Evolutionary conservation across 1,140 invertebrate species (phyloP).

Genomic region (Platyscapa corneri): DNA sequence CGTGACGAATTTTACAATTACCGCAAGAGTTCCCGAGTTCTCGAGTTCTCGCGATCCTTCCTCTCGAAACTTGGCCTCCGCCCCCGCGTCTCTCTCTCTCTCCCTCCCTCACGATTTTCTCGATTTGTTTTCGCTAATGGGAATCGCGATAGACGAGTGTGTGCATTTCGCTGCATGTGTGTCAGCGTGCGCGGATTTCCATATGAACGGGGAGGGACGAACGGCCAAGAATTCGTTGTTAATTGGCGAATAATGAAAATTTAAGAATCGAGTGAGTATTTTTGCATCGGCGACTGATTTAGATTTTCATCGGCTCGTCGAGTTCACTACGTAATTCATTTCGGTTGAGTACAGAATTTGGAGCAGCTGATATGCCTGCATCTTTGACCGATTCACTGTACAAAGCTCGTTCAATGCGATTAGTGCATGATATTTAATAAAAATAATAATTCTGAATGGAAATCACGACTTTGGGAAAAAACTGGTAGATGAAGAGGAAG

Average conservation of each 20-base stretch:
- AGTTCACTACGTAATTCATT: too few species aligned
- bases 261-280: not conserved
- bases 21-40: not conserved
- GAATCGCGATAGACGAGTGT: slow-evolving; percentile 35
- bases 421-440: too few species aligned
- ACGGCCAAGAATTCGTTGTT: not conserved
- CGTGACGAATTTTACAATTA: slow-evolving; percentile 50
- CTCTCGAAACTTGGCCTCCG: not conserved
- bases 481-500: not conserved
- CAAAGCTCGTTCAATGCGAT: too few species aligned
- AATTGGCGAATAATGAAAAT: slow-evolving; percentile 46
- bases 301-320: not conserved
- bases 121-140: slow-evolving; percentile 36
- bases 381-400: too few species aligned
- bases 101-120: slow-evolving; percentile 25
- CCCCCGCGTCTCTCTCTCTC: not conserved
- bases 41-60: not conserved
- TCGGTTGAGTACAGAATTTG: too few species aligned
- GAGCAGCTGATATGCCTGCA: too few species aligned
- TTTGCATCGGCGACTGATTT: not conserved
- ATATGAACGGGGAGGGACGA: not conserved
- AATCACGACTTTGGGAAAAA: not conserved
- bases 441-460: too few species aligned
- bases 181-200: not conserved
- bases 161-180: not conserved